phyloP scores from a whole-genome alignment of 2,113 vertebrate genomes.

The Pluvialis apricaria region DNA sequence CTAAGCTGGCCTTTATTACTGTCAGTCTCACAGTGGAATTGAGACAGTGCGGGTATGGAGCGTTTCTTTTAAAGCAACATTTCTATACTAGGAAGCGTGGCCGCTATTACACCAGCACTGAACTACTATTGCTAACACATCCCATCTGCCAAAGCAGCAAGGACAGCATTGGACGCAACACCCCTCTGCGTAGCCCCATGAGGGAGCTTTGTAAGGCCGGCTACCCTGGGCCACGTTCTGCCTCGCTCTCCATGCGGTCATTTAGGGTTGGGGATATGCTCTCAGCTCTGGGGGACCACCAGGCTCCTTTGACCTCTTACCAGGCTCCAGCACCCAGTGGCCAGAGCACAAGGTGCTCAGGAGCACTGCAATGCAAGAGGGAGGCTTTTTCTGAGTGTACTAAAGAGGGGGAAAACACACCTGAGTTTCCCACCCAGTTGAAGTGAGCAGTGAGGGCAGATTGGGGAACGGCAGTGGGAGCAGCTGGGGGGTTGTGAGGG shows the following conservation, averaged over 20 bases:
- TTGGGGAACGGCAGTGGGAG: not conserved
- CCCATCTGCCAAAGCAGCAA: not conserved
- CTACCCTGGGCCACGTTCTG: not conserved
- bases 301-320: not conserved
- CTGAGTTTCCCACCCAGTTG: not conserved
- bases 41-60: not conserved
- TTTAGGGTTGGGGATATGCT: not conserved
- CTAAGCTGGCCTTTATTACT: not conserved
- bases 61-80: not conserved
- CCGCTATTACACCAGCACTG: not conserved
- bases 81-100: not conserved
- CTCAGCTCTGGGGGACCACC: not conserved
- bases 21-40: not conserved
- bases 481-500: not conserved
- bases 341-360: not conserved
- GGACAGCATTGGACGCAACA: not conserved
- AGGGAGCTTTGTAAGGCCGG: not conserved
- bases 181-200: too few species aligned
- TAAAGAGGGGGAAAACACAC: fast-evolving
- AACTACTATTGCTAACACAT: not conserved
- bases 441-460: not conserved
- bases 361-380: not conserved
- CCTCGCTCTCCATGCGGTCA: fast-evolving
- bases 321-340: not conserved
- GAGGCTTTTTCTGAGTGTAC: not conserved